Base-by-base conservation (phyloP, 1,140 invertebrate genomes). In the Globodera ellingtonae region DNA sequence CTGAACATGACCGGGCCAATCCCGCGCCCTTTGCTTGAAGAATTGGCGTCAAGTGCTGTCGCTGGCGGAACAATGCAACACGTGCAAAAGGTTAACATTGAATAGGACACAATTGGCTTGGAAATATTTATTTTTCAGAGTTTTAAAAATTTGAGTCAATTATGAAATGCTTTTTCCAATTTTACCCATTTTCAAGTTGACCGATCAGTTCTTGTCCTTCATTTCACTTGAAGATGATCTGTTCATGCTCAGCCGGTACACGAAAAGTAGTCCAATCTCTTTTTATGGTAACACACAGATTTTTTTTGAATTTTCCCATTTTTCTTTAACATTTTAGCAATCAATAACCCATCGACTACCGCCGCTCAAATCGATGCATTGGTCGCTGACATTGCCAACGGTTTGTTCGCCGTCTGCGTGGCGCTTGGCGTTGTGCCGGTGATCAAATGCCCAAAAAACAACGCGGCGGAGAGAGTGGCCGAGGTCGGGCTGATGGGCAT, bases 1-100 rank as follows among this genome's bases (percentile, higher is more conserved):
- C 91, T 99, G 8, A 99, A 99, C 91, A 99, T 99, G 87, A 96
- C 98, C 84, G 96, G 95, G 2, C 95, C 97, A 3, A 95, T 99
- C 80, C 93, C 95, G 6, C 91, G 97, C 78, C 94, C 95, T 87
- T 95, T 94, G 90, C 92, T 99, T 77, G 98, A 99, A 92, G 95
- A 98, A 89, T 91, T 99, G 71, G 98, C 97, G 7, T 92, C 93
- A 35, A 93, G 95, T 48, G 95, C 97, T 0, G 92, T 98, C 44
- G 93, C 95, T 84, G 93, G 94, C 4, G 89, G 89, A 72, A 82
- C 86, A 78, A 94, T 96, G 35, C 92, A 94, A 52, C 94, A 94
- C 89, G 95, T 99, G 75, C 94, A 95, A 75, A 98, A 98, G 91
- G 94, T 93, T 89, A 80, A 48, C 62, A 75, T 50, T 74, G 48